Evolutionary conservation across 1,140 invertebrate species (phyloP).

Genomic region (Atta cephalotes): DNA sequence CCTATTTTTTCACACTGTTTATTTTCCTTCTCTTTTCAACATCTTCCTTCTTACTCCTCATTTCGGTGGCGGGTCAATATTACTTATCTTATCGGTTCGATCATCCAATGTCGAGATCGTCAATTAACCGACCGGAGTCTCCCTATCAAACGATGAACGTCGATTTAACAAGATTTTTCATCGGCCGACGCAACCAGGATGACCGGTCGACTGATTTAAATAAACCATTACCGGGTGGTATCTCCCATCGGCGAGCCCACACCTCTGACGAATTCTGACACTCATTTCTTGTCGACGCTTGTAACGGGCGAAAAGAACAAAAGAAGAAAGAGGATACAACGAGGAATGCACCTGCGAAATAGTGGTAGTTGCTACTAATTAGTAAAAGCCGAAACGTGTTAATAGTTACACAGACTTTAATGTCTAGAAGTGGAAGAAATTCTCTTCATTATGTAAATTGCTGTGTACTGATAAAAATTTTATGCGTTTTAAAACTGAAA

Average conservation of each 20-base stretch:
- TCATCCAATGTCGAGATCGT: slow-evolving; percentile 66
- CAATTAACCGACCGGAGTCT: slow-evolving; percentile 75
- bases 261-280: slow-evolving; percentile 76
- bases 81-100: slow-evolving; percentile 42
- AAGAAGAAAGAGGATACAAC: neutral
- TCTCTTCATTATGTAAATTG: neutral
- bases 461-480: neutral
- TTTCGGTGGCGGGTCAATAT: slow-evolving; percentile 12
- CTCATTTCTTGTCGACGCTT: slow-evolving; percentile 55
- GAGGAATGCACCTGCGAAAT: slow-evolving; percentile 44
- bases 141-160: slow-evolving; percentile 70
- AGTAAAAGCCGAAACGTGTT: slow-evolving; percentile 1
- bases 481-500: too few species aligned
- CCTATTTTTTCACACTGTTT: neutral
- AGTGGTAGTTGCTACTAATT: slow-evolving; percentile 25
- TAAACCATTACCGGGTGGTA: slow-evolving; percentile 81
- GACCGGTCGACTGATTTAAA: slow-evolving; percentile 76
- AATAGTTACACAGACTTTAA: neutral
- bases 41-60: neutral
- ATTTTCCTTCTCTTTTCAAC: neutral
- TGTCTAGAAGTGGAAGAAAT: neutral
- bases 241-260: slow-evolving; percentile 77
- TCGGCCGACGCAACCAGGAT: slow-evolving; percentile 39
- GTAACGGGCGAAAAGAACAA: slow-evolving; percentile 5
- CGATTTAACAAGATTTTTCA: slow-evolving; percentile 76